A percentile compares a stretch with the other conserved stretches of the same genome.
These are phyloP conservation scores for Lota lota DNA, from an alignment of 2,113 vertebrate genomes.

Conservation along the genomic window DNA sequence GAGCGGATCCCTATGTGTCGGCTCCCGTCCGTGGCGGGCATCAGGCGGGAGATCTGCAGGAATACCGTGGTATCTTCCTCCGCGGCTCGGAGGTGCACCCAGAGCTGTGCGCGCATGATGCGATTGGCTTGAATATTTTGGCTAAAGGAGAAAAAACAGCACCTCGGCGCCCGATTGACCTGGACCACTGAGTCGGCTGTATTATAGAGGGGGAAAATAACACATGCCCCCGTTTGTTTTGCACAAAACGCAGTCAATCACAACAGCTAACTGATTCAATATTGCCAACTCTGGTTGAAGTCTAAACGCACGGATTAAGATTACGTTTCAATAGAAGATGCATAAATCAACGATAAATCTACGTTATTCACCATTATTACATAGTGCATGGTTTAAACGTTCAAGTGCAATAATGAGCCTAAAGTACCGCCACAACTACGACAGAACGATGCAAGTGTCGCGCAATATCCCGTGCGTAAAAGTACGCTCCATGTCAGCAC, in stretches of 20 bases:
- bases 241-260: too few species aligned
- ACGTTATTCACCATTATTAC: neutral
- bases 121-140: constrained; percentile 90
- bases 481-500: neutral
- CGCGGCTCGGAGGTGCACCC: constrained; percentile 89
- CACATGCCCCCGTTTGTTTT: too few species aligned
- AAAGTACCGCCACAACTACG: too few species aligned
- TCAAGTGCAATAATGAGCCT: too few species aligned
- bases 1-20: constrained; percentile 91
- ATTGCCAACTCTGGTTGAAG: too few species aligned
- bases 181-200: constrained; percentile 85
- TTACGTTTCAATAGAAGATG: neutral
- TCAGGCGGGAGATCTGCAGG: constrained; percentile 94
- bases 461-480: constrained; percentile 39
- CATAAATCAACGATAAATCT: constrained; percentile 5
- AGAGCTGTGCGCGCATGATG: constrained; percentile 90
- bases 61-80: constrained; percentile 88
- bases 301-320: too few species aligned
- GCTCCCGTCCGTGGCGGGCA: constrained; percentile 82
- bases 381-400: too few species aligned
- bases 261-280: too few species aligned
- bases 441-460: too few species aligned
- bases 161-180: constrained; percentile 86
- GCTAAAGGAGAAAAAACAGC: constrained; percentile 94
- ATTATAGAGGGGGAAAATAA: constrained; percentile 33